These are phyloP conservation scores for Catostomus latipinnis DNA, from an alignment of 2,797 vertebrate genomes.

Conservation along the genomic window DNA sequence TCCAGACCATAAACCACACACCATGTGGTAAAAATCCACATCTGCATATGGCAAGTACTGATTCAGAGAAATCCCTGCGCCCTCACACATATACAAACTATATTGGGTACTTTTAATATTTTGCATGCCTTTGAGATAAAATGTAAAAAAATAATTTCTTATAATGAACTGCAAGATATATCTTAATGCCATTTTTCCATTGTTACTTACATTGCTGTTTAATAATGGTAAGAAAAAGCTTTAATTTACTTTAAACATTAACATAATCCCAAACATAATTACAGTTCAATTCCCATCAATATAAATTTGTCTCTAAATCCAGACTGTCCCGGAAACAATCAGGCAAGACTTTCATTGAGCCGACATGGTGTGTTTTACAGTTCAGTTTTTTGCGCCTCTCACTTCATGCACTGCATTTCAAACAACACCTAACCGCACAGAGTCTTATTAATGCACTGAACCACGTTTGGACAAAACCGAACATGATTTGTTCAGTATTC, in stretches of 20 bases:
- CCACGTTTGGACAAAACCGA: neutral
- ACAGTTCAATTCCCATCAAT: no score
- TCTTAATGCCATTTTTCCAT: neutral
- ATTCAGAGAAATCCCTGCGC: neutral
- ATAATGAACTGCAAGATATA: neutral
- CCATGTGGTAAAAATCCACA: constrained; percentile 24
- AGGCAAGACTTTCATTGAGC: neutral
- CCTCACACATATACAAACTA: neutral
- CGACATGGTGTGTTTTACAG: neutral
- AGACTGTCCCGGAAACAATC: neutral
- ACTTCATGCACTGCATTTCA: constrained; percentile 38
- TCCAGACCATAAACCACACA: constrained; percentile 31
- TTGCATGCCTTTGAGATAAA: neutral
- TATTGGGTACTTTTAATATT: neutral
- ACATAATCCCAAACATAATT: neutral
- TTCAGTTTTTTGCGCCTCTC: constrained; percentile 22
- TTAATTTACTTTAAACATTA: neutral
- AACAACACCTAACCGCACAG: constrained; percentile 23
- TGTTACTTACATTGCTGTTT: neutral
- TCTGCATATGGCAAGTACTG: neutral
- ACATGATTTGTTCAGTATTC: constrained; percentile 15
- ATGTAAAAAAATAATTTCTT: neutral
- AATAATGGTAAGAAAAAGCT: neutral
- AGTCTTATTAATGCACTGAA: constrained; percentile 25
- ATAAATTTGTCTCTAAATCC: neutral